Evolutionary conservation across 2,888 invertebrate species (phyloP).

Genomic region (Himalopsyche anomala): DNA sequence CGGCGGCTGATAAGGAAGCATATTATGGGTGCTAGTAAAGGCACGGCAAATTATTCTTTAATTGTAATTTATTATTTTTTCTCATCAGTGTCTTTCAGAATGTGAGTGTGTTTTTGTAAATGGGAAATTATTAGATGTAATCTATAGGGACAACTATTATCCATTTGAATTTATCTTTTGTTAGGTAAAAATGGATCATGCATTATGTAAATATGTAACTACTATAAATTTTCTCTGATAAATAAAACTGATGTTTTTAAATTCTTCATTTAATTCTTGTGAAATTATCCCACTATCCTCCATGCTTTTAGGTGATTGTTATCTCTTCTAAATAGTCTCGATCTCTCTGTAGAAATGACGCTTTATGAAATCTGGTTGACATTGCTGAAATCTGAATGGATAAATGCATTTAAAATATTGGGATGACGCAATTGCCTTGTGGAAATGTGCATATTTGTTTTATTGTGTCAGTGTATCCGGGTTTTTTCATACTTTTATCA

Average conservation of each 20-base stretch:
- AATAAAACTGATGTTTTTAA: slow-evolving; percentile 65
- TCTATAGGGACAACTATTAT: slow-evolving; percentile 64
- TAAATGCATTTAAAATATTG: too few relatives aligned
- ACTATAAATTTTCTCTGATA: slow-evolving; percentile 65
- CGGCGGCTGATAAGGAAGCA: slow-evolving; percentile 56
- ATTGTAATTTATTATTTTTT: slow-evolving; percentile 55
- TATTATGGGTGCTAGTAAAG: slow-evolving; percentile 57
- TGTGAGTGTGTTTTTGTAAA: slow-evolving; percentile 63
- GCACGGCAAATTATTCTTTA: slow-evolving; percentile 56
- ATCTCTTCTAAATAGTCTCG: too few relatives aligned
- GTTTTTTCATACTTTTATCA: too few relatives aligned
- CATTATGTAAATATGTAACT: slow-evolving; percentile 66
- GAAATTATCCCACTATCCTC: background rate
- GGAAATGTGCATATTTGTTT: too few relatives aligned
- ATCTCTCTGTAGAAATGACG: too few relatives aligned
- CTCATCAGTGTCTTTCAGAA: slow-evolving; percentile 62
- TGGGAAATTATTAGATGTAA: slow-evolving; percentile 63
- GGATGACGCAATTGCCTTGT: too few relatives aligned
- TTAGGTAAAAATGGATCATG: slow-evolving; percentile 63
- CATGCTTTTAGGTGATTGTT: background rate
- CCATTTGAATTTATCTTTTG: slow-evolving; percentile 65
- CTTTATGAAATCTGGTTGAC: too few relatives aligned
- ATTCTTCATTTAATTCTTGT: slow-evolving; percentile 24
- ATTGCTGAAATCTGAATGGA: too few relatives aligned
- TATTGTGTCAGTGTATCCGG: too few relatives aligned